Evolutionary conservation across 2,888 invertebrate species (phyloP).

Genomic region (Epirrhoe tristata): DNA sequence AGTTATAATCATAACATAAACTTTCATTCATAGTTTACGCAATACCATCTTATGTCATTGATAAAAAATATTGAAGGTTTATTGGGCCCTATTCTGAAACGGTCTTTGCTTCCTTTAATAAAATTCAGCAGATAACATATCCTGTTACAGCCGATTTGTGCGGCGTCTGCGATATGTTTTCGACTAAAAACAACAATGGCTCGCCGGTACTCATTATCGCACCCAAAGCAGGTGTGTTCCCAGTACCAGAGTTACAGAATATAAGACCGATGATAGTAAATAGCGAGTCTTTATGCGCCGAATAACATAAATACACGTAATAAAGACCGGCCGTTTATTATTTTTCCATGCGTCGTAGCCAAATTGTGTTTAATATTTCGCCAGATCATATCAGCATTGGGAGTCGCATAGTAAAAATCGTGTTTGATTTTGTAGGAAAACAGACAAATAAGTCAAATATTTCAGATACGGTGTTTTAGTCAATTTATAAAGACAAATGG

Average conservation of each 20-base stretch:
- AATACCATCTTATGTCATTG: conserved; percentile 25
- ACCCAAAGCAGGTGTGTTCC: conserved; percentile 35
- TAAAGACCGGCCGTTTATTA: conserved; percentile 37
- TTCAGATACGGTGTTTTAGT: too few relatives aligned
- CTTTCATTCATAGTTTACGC: conserved; percentile 18
- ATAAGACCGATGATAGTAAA: conserved; percentile 31
- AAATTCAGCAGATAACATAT: conserved; percentile 20
- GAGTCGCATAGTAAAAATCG: conserved; percentile 1
- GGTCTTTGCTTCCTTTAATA: conserved; percentile 13
- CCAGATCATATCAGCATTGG: conserved; percentile 24
- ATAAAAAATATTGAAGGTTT: conserved; percentile 31
- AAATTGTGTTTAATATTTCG: conserved; percentile 31
- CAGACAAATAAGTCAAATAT: not conserved
- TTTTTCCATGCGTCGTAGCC: conserved; percentile 28
- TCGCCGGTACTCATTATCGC: conserved; percentile 23
- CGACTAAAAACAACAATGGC: conserved; percentile 20
- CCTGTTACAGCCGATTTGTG: conserved; percentile 34
- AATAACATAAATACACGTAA: conserved; percentile 19
- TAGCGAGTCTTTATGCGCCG: conserved; percentile 33
- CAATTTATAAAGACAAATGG: not conserved
- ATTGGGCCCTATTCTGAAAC: conserved; percentile 11
- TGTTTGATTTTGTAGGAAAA: conserved; percentile 6
- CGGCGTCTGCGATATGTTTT: conserved; percentile 34
- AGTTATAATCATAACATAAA: conserved; percentile 9
- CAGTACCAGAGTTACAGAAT: conserved; percentile 19